Percentiles rank a stretch among this genome's conserved stretches.
Conservation (phyloP, 2,888 invertebrate species). For the Laothoe populi region DNA sequence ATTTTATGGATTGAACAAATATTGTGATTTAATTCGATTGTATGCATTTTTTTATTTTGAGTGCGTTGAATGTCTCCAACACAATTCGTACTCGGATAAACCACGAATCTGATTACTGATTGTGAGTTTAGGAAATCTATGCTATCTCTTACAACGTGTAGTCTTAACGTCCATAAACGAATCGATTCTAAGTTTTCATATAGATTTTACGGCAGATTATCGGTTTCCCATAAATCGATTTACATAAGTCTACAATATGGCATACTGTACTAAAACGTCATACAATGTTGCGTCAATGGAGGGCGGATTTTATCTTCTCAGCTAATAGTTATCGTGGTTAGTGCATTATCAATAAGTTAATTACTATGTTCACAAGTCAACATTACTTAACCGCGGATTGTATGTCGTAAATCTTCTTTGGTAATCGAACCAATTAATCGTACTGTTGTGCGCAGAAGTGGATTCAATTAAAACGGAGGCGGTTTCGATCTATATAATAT, state of each 20-base stretch:
- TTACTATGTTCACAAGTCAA: constrained; percentile 43
- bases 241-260: no score
- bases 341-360: constrained; percentile 42
- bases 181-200: not conserved
- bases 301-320: not conserved
- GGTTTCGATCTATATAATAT: not conserved
- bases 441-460: constrained; percentile 34
- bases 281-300: not conserved
- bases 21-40: not conserved
- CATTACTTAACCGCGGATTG: constrained; percentile 31
- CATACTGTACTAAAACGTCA: not conserved
- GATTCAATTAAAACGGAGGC: constrained; percentile 31
- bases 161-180: not conserved
- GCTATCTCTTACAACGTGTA: not conserved
- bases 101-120: no score
- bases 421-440: constrained; percentile 41
- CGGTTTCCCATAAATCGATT: not conserved
- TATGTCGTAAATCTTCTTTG: constrained; percentile 39
- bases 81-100: no score
- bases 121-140: no score
- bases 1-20: no score
- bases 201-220: not conserved
- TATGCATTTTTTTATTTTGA: not conserved
- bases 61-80: no score
- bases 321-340: constrained; percentile 26